A percentile compares a stretch with the other conserved stretches of the same genome.
These are phyloP conservation scores for Beris chalybata DNA, from an alignment of 2,888 invertebrate species.

Conservation along the genomic window DNA sequence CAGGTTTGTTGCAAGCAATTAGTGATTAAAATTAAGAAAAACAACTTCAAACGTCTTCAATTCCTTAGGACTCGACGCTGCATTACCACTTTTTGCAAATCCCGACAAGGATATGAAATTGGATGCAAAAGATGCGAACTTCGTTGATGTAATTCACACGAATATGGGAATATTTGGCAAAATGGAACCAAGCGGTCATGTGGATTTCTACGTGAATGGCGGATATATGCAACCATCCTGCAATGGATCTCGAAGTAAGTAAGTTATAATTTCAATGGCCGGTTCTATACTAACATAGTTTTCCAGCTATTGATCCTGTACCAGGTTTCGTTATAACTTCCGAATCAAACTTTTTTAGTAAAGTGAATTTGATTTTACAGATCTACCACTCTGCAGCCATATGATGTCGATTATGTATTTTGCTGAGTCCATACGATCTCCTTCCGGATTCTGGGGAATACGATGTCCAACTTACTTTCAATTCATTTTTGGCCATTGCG, in stretches of 20 bases:
- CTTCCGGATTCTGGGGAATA: conserved; percentile 43
- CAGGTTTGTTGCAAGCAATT: conserved; percentile 45
- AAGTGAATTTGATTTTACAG: conserved; percentile 37
- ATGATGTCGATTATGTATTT: conserved; percentile 44
- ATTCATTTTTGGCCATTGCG: conserved; percentile 45
- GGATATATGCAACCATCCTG: conserved; percentile 43
- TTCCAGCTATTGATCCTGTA: neutral
- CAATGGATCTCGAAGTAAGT: conserved; percentile 41
- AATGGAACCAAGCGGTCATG: conserved; percentile 62
- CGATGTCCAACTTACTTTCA: conserved; percentile 45
- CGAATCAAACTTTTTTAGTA: neutral
- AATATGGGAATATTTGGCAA: conserved; percentile 64
- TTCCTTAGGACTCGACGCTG: conserved; percentile 63
- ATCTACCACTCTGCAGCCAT: conserved; percentile 45
- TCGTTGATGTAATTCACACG: conserved; percentile 63
- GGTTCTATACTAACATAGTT: neutral
- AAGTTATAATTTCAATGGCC: neutral
- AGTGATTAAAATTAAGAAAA: neutral
- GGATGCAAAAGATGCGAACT: conserved; percentile 58
- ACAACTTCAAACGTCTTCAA: neutral
- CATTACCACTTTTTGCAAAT: conserved; percentile 63
- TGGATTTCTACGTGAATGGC: conserved; percentile 68
- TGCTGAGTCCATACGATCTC: conserved; percentile 43
- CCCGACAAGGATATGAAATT: conserved; percentile 58
- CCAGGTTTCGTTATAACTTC: neutral